Evolutionary conservation across 2,888 invertebrate species (phyloP).

Genomic region (Meta bourneti): DNA sequence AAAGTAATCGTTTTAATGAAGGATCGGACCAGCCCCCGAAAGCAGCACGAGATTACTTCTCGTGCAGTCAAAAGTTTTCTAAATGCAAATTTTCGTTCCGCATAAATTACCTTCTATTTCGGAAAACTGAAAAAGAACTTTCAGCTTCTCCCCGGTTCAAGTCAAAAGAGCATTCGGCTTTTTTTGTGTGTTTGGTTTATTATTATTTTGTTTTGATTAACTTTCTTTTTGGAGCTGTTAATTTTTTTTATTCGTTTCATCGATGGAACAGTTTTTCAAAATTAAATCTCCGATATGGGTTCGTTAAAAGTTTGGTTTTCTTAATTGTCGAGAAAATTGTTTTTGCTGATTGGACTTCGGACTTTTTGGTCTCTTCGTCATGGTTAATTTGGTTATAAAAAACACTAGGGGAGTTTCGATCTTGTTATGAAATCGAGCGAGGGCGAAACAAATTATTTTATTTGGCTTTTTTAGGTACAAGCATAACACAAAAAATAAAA

Average conservation of each 20-base stretch:
- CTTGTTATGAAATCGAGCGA: too few relatives aligned
- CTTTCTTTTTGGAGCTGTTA: not conserved
- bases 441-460: too few relatives aligned
- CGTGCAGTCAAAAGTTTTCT: constrained; percentile 38
- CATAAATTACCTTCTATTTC: constrained; percentile 44
- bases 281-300: not conserved
- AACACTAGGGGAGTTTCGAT: not conserved
- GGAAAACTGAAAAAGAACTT: not conserved
- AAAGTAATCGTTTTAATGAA: constrained; percentile 55
- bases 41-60: constrained; percentile 24
- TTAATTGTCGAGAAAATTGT: not conserved
- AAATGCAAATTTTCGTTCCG: constrained; percentile 49
- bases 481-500: too few relatives aligned
- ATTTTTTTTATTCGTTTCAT: not conserved
- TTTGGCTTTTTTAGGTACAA: too few relatives aligned
- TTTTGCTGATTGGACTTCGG: not conserved
- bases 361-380: not conserved
- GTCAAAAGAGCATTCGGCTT: not conserved
- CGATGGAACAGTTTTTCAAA: not conserved
- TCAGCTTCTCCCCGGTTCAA: constrained; percentile 26
- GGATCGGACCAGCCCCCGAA: constrained; percentile 7
- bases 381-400: not conserved
- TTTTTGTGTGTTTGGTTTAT: too few relatives aligned
- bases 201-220: not conserved
- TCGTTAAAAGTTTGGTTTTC: not conserved